A percentile compares a stretch with the other conserved stretches of the same genome.
phyloP scores from a whole-genome alignment of 1,140 invertebrate species.

The Chrysomallon squamiferum region DNA sequence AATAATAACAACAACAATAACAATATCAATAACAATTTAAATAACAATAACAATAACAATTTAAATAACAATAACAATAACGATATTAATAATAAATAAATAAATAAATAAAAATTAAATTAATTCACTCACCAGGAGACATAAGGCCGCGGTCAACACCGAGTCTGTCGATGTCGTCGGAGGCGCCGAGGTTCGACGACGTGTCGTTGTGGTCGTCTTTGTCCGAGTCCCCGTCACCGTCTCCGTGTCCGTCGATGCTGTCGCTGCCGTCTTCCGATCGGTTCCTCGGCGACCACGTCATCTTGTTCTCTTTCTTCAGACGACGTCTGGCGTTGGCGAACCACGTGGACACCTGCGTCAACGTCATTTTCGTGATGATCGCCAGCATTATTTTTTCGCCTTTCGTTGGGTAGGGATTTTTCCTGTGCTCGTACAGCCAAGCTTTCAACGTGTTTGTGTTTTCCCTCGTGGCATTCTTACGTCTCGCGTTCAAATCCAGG shows the following conservation, averaged over 20 bases:
- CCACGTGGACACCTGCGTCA: constrained; percentile 78
- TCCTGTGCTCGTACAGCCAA: constrained; percentile 99
- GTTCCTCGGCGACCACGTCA: constrained; percentile 95
- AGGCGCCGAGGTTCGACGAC: not conserved
- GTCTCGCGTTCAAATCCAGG: constrained; percentile 84
- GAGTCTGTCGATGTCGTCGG: not conserved
- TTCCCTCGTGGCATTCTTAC: constrained; percentile 95
- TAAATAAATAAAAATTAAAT: too few relatives aligned
- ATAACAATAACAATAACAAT: too few relatives aligned
- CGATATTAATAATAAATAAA: too few relatives aligned
- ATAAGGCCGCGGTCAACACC: not conserved
- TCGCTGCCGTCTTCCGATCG: constrained; percentile 91
- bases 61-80: too few relatives aligned
- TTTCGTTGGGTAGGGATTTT: constrained; percentile 98
- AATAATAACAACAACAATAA: too few relatives aligned
- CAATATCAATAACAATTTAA: too few relatives aligned
- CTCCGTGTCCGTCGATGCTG: constrained; percentile 32
- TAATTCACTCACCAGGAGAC: constrained; percentile 1
- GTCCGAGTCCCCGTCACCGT: constrained; percentile 27
- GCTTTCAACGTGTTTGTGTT: constrained; percentile 94
- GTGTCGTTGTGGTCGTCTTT: constrained; percentile 12
- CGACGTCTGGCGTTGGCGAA: constrained; percentile 61
- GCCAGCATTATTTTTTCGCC: constrained; percentile 99
- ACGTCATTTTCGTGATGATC: constrained; percentile 98
- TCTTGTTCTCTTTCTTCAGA: constrained; percentile 97